A percentile compares a stretch with the other conserved stretches of the same genome.
Conservation (phyloP, 2,888 invertebrate species). For the Tethea ocularis region DNA sequence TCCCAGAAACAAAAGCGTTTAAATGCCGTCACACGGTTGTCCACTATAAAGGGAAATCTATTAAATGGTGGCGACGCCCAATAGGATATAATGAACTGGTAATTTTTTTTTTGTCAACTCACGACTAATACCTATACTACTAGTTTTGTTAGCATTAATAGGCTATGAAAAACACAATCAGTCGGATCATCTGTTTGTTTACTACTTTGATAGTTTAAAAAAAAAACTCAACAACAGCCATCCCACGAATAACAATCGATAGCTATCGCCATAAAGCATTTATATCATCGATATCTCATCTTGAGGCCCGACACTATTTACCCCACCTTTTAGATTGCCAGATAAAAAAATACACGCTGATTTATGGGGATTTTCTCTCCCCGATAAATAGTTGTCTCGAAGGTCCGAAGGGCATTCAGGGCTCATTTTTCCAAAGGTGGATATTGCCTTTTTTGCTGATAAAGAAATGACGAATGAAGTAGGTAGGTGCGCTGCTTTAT, state of each 20-base stretch:
- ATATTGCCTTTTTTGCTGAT: conserved; percentile 76
- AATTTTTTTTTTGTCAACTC: too few relatives aligned
- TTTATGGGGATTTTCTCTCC: conserved; percentile 64
- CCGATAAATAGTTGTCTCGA: conserved; percentile 80
- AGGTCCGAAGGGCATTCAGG: conserved; percentile 63
- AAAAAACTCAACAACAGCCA: conserved; percentile 22
- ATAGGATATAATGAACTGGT: too few relatives aligned
- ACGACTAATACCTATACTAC: too few relatives aligned
- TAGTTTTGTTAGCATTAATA: too few relatives aligned
- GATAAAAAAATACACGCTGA: conserved; percentile 69
- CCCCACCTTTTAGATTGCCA: conserved; percentile 67
- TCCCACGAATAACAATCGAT: conserved; percentile 50
- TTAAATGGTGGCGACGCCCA: too few relatives aligned
- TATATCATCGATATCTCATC: conserved; percentile 42
- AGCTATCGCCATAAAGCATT: conserved; percentile 47
- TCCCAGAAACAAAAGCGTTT: too few relatives aligned
- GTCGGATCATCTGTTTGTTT: too few relatives aligned
- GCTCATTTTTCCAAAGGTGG: conserved; percentile 75
- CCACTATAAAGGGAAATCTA: too few relatives aligned
- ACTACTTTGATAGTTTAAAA: too few relatives aligned
- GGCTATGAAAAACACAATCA: too few relatives aligned
- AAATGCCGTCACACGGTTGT: too few relatives aligned
- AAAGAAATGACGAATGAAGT: conserved; percentile 74
- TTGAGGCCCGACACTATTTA: conserved; percentile 32
- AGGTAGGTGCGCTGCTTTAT: conserved; percentile 62